Evolutionary conservation across 2,113 vertebrate genomes (phyloP), one percentile per base, ranked within the genome.

Genomic region (Cygnus atratus): DNA sequence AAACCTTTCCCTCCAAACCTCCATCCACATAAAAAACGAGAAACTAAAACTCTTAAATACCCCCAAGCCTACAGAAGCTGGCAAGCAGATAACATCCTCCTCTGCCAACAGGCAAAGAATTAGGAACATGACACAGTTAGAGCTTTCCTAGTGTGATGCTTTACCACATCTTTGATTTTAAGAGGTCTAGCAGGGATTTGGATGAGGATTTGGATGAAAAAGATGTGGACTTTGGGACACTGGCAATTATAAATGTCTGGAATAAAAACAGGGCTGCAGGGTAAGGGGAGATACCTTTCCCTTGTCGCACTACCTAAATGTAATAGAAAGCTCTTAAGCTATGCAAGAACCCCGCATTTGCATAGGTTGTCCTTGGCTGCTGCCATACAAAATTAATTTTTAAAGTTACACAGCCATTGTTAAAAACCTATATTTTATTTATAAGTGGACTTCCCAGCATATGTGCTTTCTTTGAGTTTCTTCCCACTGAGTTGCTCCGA

Each of bases 1-100:
- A 58, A 1, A 3, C 6, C 1, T 7, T 73, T 8, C 57, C 10
- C 14, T 50, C 13, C 37, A 65, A 37, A 33, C 0, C 1, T 2
- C 3, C 8, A 8, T 80, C 43, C 46, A 50, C 15, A 83, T 21
- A 83, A 80, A 61, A 15, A 26, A 52, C 6, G 66, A 71, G 33
- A 44, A 77, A 24, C 13, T 71, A 58, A 75, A 59, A 1, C 24
- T 28, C 22, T 43, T 44, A 43, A 87, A 87, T 25, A 33, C 2
- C 48, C 41, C 2, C 15, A 84, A 81, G 90, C 28, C 17, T 67
- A 74, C 8, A 71, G 55, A 80, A 77, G n/a, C 18, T 67, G 52
- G 6, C 26, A 67, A 77, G 52, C 35, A 65, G 15, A 11, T 31
- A 92, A 61, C 2, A 1, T 14, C 74, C 11, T 76, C 52, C 22